These are phyloP conservation scores for Erpetoichthys calabaricus DNA, from an alignment of 2,797 vertebrate genomes.

Conservation along the genomic window DNA sequence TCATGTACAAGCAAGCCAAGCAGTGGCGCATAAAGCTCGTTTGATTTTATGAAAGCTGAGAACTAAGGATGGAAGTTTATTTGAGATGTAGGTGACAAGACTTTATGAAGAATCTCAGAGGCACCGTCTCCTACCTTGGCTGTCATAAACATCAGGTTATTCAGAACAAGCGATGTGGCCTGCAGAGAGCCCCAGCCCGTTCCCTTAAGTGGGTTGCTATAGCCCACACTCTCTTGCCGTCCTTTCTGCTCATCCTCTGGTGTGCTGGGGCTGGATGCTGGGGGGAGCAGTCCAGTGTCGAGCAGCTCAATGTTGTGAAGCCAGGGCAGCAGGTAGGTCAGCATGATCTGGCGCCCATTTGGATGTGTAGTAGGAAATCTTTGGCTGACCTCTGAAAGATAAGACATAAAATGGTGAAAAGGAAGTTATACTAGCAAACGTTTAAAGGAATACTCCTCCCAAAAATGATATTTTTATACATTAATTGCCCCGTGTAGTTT, in stretches of 20 bases:
- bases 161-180: slow-evolving; percentile 88
- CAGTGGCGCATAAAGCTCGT: neutral
- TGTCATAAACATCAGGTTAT: slow-evolving; percentile 99
- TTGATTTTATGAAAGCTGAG: no score
- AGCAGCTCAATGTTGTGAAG: slow-evolving; percentile 91
- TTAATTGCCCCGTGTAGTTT: no score
- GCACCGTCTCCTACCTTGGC: slow-evolving; percentile 65
- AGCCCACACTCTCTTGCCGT: slow-evolving; percentile 46
- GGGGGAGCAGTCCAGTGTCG: slow-evolving; percentile 82
- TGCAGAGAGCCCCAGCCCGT: slow-evolving; percentile 93
- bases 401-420: no score
- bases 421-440: no score
- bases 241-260: slow-evolving; percentile 74
- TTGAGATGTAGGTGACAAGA: no score
- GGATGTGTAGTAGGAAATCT: slow-evolving; percentile 88
- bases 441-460: no score
- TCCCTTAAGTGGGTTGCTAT: slow-evolving; percentile 66
- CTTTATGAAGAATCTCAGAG: no score
- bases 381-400: slow-evolving; percentile 77
- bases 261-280: slow-evolving; percentile 81
- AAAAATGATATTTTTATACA: no score
- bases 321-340: slow-evolving; percentile 92
- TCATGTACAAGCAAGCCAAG: neutral
- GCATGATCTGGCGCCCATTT: slow-evolving; percentile 93
- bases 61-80: no score